A percentile compares a stretch with the other conserved stretches of the same genome.
Conservation (phyloP, 2,888 invertebrate species). For the Hymenopus coronatus region DNA sequence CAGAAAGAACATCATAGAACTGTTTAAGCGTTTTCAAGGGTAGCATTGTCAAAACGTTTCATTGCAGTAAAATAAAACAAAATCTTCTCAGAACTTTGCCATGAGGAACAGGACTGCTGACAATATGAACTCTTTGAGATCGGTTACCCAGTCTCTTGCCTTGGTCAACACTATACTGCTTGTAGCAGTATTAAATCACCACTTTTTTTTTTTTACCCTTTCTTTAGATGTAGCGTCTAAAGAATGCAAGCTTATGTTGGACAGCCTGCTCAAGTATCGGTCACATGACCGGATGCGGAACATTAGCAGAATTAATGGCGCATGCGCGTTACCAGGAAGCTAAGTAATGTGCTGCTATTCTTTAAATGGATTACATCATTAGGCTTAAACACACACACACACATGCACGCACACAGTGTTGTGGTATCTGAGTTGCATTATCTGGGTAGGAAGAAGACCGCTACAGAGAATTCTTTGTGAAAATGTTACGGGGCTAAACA, state of each 20-base stretch:
- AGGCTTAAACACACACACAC: neutral
- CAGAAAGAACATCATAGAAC: too few species aligned
- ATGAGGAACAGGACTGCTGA: too few species aligned
- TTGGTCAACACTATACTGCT: too few species aligned
- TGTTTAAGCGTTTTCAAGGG: too few species aligned
- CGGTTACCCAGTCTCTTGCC: too few species aligned
- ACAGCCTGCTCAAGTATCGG: neutral
- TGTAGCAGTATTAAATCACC: too few species aligned
- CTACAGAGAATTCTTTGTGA: neutral
- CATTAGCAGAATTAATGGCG: neutral
- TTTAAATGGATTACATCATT: neutral
- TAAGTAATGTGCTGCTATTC: neutral
- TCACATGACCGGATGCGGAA: neutral
- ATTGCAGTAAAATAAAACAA: too few species aligned
- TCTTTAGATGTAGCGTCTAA: neutral
- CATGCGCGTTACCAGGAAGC: neutral
- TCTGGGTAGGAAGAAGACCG: neutral
- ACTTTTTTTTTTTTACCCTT: too few species aligned
- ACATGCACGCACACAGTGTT: too few species aligned
- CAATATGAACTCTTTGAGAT: too few species aligned
- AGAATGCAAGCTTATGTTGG: neutral
- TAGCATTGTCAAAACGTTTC: too few species aligned
- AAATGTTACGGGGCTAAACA: neutral
- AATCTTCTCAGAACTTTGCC: too few species aligned
- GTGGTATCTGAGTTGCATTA: neutral